These are phyloP conservation scores for Notarius quadriscutis DNA, from an alignment of 2,113 vertebrate species.

Conservation along the genomic window DNA sequence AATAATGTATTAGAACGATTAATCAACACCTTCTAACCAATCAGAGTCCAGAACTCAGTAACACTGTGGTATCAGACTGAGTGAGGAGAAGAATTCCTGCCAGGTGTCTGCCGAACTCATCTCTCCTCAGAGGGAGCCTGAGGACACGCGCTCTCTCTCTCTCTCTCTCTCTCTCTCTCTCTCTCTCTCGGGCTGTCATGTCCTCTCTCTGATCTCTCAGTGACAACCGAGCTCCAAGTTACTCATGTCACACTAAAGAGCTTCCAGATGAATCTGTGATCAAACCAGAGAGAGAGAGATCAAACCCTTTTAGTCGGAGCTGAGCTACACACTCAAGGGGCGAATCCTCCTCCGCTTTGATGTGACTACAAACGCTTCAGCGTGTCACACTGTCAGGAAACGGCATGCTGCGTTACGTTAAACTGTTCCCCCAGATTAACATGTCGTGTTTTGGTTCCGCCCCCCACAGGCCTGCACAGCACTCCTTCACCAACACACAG, in stretches of 20 bases:
- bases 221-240: conserved; percentile 64
- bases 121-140: background rate
- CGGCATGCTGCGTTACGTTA: conserved; percentile 68
- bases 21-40: background rate
- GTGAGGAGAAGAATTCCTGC: conserved; percentile 15
- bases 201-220: conserved; percentile 64
- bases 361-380: conserved; percentile 73
- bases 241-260: conserved; percentile 71
- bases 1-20: background rate
- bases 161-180: conserved; percentile 20
- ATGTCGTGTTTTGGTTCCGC: conserved; percentile 40
- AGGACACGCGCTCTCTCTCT: conserved; percentile 1
- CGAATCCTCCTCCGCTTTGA: conserved; percentile 65
- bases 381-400: conserved; percentile 61
- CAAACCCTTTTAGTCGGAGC: conserved; percentile 70
- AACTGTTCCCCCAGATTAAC: conserved; percentile 59
- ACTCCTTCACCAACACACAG: background rate
- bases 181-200: conserved; percentile 64
- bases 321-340: conserved; percentile 62
- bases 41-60: background rate
- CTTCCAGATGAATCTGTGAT: conserved; percentile 65
- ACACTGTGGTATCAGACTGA: conserved; percentile 18
- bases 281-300: conserved; percentile 70
- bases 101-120: background rate
- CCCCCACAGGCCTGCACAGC: conserved; percentile 35